phyloP scores from a whole-genome alignment of 2,797 vertebrate genomes.

The Muraenolepis orangiensis region DNA sequence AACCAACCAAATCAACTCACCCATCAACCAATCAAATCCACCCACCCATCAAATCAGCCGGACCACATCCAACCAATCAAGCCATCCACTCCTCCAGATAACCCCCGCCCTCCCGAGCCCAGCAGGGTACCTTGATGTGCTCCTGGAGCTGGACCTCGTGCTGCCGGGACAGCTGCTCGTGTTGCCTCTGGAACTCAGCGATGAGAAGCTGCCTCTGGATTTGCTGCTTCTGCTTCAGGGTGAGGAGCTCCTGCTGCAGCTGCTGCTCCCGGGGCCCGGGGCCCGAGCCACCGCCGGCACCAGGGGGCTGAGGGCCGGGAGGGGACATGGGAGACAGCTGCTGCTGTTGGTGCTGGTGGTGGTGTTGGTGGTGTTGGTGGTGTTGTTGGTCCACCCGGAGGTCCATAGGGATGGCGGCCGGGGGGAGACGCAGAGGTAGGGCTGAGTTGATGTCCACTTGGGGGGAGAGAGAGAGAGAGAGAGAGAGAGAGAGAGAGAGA shows the following conservation, averaged over 20 bases:
- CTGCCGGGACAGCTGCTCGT: slow-evolving; percentile 95
- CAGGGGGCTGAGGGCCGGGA: slow-evolving; percentile 46
- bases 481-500: not conserved
- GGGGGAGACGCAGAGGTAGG: slow-evolving; percentile 88
- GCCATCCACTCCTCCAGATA: not conserved
- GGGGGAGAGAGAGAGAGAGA: slow-evolving; percentile 1
- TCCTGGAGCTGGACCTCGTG: slow-evolving; percentile 96
- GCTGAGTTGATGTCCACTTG: slow-evolving; percentile 88
- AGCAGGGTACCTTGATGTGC: slow-evolving; percentile 84
- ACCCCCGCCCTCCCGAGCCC: not conserved
- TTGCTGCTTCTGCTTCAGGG: slow-evolving; percentile 97
- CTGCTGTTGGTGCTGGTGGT: slow-evolving; percentile 50
- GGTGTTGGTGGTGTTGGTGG: slow-evolving; percentile 38
- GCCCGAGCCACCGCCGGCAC: slow-evolving; percentile 32
- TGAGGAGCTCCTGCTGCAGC: slow-evolving; percentile 94
- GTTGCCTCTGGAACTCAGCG: slow-evolving; percentile 95
- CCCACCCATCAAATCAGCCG: too few species aligned
- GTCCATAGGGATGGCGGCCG: slow-evolving; percentile 91
- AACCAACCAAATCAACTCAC: not conserved
- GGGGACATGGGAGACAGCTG: slow-evolving; percentile 62
- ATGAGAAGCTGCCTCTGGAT: slow-evolving; percentile 97
- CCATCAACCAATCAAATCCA: too few species aligned
- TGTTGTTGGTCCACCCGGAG: slow-evolving; percentile 82
- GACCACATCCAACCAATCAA: too few species aligned
- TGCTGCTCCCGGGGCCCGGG: slow-evolving; percentile 85